Percentiles rank a stretch among this genome's conserved stretches.
Conservation (phyloP, 2,113 vertebrate species). For the Prionailurus bengalensis region DNA sequence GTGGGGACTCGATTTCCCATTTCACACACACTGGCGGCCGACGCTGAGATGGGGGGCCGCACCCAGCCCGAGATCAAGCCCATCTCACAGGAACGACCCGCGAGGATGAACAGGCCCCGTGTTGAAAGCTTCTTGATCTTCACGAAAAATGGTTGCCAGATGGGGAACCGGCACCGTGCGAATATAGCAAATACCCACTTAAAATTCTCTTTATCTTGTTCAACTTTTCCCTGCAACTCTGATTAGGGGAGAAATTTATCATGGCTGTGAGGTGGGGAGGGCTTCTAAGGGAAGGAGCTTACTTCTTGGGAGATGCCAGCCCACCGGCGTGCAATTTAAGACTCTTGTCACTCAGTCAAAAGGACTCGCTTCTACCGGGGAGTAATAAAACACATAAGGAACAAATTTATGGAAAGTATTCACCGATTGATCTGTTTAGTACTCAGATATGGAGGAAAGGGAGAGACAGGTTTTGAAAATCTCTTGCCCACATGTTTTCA, state of each 20-base stretch:
- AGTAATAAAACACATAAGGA: constrained; percentile 43
- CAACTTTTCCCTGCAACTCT: constrained; percentile 58
- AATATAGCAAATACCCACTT: background rate
- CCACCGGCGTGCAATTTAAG: background rate
- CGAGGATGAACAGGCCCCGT: background rate
- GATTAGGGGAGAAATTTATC: constrained; percentile 25
- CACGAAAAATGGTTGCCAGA: constrained; percentile 67
- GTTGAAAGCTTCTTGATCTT: constrained; percentile 44
- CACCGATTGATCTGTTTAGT: background rate
- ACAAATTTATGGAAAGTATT: background rate
- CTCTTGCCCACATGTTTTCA: background rate
- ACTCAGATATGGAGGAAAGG: background rate
- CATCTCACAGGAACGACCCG: background rate
- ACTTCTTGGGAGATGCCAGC: background rate
- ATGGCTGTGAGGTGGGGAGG: background rate
- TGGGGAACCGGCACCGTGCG: background rate
- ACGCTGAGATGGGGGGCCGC: background rate
- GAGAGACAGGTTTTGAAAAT: background rate
- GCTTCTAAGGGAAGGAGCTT: background rate
- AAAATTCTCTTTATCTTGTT: constrained; percentile 30
- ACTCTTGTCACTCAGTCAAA: background rate
- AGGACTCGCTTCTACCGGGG: background rate
- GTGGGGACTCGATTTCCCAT: background rate
- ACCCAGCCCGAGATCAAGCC: background rate
- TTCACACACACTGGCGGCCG: background rate